phyloP scores from a whole-genome alignment of 2,113 vertebrate species.

The Corythornis cristatus region DNA sequence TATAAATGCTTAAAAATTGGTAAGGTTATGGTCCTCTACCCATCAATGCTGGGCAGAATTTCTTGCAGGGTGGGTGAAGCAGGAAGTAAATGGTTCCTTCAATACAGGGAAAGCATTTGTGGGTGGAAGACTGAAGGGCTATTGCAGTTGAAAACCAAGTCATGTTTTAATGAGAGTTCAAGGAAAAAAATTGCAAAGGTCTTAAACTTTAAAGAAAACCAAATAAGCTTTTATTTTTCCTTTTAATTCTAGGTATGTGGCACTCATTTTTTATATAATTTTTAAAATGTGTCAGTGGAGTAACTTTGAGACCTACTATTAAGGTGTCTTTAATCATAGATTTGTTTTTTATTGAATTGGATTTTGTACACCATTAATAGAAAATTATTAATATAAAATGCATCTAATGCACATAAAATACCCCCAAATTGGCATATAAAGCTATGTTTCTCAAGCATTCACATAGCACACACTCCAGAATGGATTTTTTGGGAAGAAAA shows the following conservation, averaged over 20 bases:
- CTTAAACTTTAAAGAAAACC: neutral
- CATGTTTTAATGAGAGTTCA: neutral
- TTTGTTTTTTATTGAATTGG: neutral
- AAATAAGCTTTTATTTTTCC: neutral
- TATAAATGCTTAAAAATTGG: slow-evolving; percentile 33
- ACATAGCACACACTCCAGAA: neutral
- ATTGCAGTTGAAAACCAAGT: slow-evolving; percentile 1
- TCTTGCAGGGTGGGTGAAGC: slow-evolving; percentile 27
- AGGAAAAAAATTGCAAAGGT: neutral
- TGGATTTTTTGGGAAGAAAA: neutral
- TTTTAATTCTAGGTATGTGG: neutral
- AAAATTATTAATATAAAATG: neutral
- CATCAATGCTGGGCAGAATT: slow-evolving; percentile 40
- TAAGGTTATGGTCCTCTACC: slow-evolving; percentile 31
- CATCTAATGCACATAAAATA: neutral
- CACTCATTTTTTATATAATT: neutral
- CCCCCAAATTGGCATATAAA: neutral
- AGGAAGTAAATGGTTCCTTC: slow-evolving; percentile 22
- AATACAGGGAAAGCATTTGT: neutral
- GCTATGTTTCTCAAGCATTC: neutral
- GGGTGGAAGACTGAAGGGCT: neutral
- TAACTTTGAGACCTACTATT: neutral
- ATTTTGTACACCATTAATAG: neutral
- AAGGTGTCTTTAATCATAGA: neutral
- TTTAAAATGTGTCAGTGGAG: neutral